Conservation (phyloP, 1,140 invertebrate genomes). For the Eciton burchellii region DNA sequence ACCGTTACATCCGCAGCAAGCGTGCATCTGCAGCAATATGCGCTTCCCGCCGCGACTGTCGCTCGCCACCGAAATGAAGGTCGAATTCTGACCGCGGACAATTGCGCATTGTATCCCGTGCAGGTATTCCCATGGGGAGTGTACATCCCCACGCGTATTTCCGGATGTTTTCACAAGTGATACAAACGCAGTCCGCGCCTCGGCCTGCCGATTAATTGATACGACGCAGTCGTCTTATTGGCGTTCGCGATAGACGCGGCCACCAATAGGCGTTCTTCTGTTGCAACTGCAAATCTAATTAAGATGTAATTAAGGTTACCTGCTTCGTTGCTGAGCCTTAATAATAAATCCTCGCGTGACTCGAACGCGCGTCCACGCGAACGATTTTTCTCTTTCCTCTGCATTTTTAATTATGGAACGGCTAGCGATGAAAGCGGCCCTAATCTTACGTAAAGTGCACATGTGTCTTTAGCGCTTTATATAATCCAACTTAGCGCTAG, state of each 20-base stretch:
- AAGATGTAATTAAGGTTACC: background rate
- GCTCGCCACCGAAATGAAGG: constrained; percentile 40
- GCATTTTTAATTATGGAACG: background rate
- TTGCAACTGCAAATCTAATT: constrained; percentile 29
- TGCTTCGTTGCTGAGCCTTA: background rate
- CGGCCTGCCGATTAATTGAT: constrained; percentile 67
- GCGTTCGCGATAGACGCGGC: constrained; percentile 17
- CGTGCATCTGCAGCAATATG: constrained; percentile 31
- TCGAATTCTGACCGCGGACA: constrained; percentile 16
- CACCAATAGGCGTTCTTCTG: background rate
- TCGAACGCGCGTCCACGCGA: too few relatives aligned
- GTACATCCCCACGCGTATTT: constrained; percentile 25
- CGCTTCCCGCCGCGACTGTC: constrained; percentile 9
- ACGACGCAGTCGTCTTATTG: constrained; percentile 67
- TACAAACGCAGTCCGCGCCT: constrained; percentile 12
- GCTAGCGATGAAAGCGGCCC: background rate
- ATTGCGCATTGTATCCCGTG: constrained; percentile 27
- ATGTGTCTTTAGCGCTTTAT: background rate
- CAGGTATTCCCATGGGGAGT: background rate
- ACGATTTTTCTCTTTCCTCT: background rate
- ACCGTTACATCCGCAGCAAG: constrained; percentile 17
- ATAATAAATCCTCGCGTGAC: background rate
- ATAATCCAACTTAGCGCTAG: background rate
- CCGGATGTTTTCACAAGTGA: constrained; percentile 59
- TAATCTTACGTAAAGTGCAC: too few relatives aligned